Conservation (phyloP, 2,888 invertebrate species). For the Parnassius mnemosyne region DNA sequence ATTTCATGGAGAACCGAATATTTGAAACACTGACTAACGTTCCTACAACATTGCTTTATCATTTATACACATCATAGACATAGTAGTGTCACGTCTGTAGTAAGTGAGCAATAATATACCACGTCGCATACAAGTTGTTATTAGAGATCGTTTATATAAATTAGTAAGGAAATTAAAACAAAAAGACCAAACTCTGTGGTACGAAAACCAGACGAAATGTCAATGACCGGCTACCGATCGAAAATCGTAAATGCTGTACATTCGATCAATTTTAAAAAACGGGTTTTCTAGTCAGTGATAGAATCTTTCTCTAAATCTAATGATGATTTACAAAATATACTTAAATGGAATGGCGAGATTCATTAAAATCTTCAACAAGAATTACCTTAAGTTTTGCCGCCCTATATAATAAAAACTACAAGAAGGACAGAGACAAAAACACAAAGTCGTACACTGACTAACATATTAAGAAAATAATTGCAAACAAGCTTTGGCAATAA, state of each 20-base stretch:
- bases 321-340: constrained; percentile 19
- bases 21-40: too few relatives aligned
- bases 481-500: too few relatives aligned
- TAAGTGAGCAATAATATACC: constrained; percentile 16
- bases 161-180: constrained; percentile 32
- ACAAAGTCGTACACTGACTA: too few relatives aligned
- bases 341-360: constrained; percentile 9
- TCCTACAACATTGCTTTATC: too few relatives aligned
- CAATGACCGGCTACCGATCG: constrained; percentile 36
- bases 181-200: constrained; percentile 19
- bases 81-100: constrained; percentile 1
- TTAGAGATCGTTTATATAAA: constrained; percentile 32
- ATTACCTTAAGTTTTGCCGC: not conserved
- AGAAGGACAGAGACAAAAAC: too few relatives aligned
- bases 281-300: constrained; percentile 15
- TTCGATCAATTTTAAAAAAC: constrained; percentile 25
- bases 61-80: not conserved
- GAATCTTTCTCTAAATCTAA: constrained; percentile 7
- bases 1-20: too few relatives aligned
- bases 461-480: too few relatives aligned
- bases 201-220: constrained; percentile 15
- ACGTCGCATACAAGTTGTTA: constrained; percentile 13
- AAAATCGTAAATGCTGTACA: constrained; percentile 22
- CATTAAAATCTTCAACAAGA: not conserved
- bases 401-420: too few relatives aligned